Conservation (phyloP, 2,113 vertebrate genomes). For the Myrmecobius fasciatus region DNA sequence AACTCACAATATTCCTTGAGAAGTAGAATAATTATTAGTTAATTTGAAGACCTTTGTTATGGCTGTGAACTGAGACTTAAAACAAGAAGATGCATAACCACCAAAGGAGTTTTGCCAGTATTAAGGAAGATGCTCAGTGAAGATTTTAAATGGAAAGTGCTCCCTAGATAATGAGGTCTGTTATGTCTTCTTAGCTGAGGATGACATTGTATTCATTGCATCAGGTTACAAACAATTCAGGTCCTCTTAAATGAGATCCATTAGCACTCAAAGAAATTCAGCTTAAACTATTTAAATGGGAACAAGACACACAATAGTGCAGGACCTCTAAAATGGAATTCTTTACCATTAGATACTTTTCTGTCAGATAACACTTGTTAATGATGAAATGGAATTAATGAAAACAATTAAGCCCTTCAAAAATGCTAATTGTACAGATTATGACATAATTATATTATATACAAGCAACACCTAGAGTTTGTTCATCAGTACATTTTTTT, state of each 20-base stretch:
- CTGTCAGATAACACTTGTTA: no score
- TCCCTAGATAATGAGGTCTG: neutral
- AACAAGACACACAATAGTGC: neutral
- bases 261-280: neutral
- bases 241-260: neutral
- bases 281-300: neutral
- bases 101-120: neutral
- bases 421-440: neutral
- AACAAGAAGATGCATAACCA: neutral
- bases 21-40: neutral
- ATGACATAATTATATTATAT: neutral
- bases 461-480: neutral
- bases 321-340: neutral
- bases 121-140: neutral
- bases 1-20: neutral
- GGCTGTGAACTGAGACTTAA: neutral
- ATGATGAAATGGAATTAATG: neutral
- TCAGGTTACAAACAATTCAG: neutral
- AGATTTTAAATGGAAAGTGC: neutral
- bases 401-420: neutral
- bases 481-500: neutral
- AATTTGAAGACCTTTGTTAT: neutral
- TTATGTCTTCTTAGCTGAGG: neutral
- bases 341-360: neutral
- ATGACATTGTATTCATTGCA: neutral